Base-by-base conservation (phyloP, 92 coral and sea anemone species). In the Siderastrea siderea region DNA sequence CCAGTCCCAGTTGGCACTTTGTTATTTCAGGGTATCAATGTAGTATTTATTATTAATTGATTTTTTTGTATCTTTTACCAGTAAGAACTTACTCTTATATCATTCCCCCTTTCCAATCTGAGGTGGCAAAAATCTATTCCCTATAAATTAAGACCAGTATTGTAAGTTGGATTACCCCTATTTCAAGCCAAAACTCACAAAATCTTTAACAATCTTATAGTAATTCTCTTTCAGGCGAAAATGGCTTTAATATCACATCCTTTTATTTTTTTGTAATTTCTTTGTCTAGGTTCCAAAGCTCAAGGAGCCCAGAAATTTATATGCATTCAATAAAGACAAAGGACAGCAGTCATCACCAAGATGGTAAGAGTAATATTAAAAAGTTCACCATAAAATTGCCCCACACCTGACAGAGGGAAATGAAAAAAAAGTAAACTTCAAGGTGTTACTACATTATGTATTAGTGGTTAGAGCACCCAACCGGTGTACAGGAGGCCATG, bases 261-360 rank as follows among this genome's bases (percentile, higher is more conserved):
- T 57, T 57, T 57, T n/a, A 11, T 45, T 9, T 19, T n/a, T 68
- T 38, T 9, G 7, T 38, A 54, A 8, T 14, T 47, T 55, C 54
- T 7, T 77, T 44, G 3, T 86, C 50, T 57, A 96, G 99, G 98
- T 96, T 3, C 95, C 98, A 44, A 96, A 92, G 86, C 84, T 97
- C 50, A 91, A 93, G 86, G 99, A 97, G 80, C 99, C 99, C 6
- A 89, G 99, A 62, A 97, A 89, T 64, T 86, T 97, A 57, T 97
- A 92, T 92, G 90, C 98, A 7, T 85, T 95, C 74, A 63, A 74
- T 78, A 88, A 79, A 19, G 96, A 89, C 13, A 95, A 81, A 67
- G 93, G 94, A 10, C 91, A 78, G 5, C 97, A 92, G 68, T 62
- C 96, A 16, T 74, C 90, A 17, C 99, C 99, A 78, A 94, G 96